Evolutionary conservation across 2,113 vertebrate species (phyloP), one percentile per base, ranked within the genome.

Genomic region (Colistium nudipinnis): DNA sequence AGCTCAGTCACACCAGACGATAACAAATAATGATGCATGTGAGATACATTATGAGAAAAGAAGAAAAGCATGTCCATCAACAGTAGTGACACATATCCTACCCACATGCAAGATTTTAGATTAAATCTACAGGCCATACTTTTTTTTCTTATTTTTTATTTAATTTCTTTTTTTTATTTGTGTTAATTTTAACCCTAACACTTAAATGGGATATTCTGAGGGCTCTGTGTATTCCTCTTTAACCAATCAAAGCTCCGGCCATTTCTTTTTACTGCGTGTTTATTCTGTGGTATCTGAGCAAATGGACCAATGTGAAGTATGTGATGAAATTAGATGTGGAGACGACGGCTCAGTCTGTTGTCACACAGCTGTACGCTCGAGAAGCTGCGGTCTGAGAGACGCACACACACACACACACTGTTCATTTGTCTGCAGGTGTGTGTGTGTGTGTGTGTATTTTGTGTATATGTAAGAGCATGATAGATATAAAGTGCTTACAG

Each of bases 321-420:
- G 86, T 89, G 85, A 89, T 90, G 89, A 91, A 88, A 87, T 70
- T 75, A 78, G 31, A 75, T 17, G 85, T 88, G 74, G 72, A 82
- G 87, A 84, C 74, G 87, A 81, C 73, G 73, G 63, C 78, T 14
- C 25, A 6, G 77, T 80, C 85, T 82, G 82, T 85, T 88, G 87
- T 89, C 83, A 78, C 74, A 82, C 76, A 63, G 83, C 82, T 86
- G 87, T 85, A 73, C 76, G 75, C 84, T 89, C 62, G 44, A 82
- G 57, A 78, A 77, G 76, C 44, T 87, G 83, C 38, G 83, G 81
- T 85, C 41, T 61, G 66, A 73, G 73, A 73, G 66, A 33, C 72
- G 45, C 69, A 44, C 35, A 68, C 33, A 56, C 43, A 19, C 20
- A 33, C 31, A 33, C n/a, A 17, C 35, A 14, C 39, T 80, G 68